phyloP scores from a whole-genome alignment of 2,888 invertebrate species.

The Drosophila yooni region DNA sequence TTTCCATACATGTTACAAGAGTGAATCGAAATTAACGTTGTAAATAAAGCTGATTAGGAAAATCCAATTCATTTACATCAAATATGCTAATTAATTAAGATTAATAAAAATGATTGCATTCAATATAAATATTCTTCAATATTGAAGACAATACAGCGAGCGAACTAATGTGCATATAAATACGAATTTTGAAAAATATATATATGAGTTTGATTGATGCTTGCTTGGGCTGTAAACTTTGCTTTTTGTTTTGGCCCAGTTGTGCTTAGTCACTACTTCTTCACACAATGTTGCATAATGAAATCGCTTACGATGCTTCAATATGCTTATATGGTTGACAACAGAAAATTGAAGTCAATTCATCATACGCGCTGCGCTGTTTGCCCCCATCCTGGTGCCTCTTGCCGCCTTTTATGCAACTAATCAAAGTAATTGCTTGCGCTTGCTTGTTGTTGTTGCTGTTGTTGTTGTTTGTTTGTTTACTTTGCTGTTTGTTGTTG shows the following conservation, averaged over 20 bases:
- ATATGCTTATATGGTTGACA: slow-evolving; percentile 35
- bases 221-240: not conserved
- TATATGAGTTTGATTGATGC: not conserved
- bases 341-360: slow-evolving; percentile 26
- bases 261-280: slow-evolving; percentile 17
- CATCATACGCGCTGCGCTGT: slow-evolving; percentile 21
- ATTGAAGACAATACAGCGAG: not conserved
- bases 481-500: slow-evolving; percentile 32
- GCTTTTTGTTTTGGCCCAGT: not conserved
- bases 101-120: not conserved
- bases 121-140: not conserved
- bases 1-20: not conserved
- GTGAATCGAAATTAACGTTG: not conserved
- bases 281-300: slow-evolving; percentile 6
- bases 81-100: not conserved
- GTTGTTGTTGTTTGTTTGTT: slow-evolving; percentile 21
- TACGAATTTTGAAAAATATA: not conserved
- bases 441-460: slow-evolving; percentile 3
- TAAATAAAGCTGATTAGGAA: not conserved
- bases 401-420: slow-evolving; percentile 46
- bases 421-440: slow-evolving; percentile 46
- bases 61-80: not conserved
- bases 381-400: slow-evolving; percentile 22
- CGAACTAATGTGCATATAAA: not conserved
- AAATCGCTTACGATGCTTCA: slow-evolving; percentile 10